Evolutionary conservation across 2,888 invertebrate species (phyloP).

Genomic region (Cetonia aurata): DNA sequence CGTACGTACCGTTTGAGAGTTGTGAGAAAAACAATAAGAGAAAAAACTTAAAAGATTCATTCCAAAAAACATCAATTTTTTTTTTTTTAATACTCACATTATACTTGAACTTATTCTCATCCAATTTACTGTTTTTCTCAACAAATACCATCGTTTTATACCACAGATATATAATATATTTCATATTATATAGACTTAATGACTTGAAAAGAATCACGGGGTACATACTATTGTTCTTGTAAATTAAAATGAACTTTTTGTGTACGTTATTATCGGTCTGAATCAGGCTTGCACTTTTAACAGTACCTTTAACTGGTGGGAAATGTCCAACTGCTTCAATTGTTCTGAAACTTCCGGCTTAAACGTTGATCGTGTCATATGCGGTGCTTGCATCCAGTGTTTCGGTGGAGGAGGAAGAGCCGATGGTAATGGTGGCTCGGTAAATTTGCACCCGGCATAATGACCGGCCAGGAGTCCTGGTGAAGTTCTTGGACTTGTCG

Average conservation of each 20-base stretch:
- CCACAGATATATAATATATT: too few relatives aligned
- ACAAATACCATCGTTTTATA: too few relatives aligned
- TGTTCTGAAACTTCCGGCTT: slow-evolving; percentile 33
- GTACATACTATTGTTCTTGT: slow-evolving; percentile 48
- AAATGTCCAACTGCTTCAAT: slow-evolving; percentile 58
- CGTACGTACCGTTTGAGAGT: not conserved
- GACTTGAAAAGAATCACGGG: slow-evolving; percentile 25
- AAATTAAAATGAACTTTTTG: slow-evolving; percentile 50
- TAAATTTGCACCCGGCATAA: slow-evolving; percentile 78
- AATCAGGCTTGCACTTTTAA: slow-evolving; percentile 67
- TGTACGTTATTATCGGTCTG: slow-evolving; percentile 43
- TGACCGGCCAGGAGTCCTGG: slow-evolving; percentile 66
- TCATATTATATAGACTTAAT: not conserved
- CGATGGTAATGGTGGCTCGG: slow-evolving; percentile 79
- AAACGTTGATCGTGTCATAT: slow-evolving; percentile 67
- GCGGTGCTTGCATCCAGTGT: slow-evolving; percentile 76
- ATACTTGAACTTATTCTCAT: slow-evolving; percentile 50
- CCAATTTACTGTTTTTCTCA: slow-evolving; percentile 18
- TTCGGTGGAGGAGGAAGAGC: slow-evolving; percentile 79
- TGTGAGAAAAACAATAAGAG: slow-evolving; percentile 35
- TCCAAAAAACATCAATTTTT: slow-evolving; percentile 15
- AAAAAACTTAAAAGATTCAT: slow-evolving; percentile 23
- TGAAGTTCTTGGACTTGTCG: slow-evolving; percentile 58
- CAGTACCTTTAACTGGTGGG: slow-evolving; percentile 64
- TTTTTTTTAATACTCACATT: slow-evolving; percentile 51